Base-by-base conservation (phyloP, 2,113 vertebrate genomes). In the Rana temporaria region DNA sequence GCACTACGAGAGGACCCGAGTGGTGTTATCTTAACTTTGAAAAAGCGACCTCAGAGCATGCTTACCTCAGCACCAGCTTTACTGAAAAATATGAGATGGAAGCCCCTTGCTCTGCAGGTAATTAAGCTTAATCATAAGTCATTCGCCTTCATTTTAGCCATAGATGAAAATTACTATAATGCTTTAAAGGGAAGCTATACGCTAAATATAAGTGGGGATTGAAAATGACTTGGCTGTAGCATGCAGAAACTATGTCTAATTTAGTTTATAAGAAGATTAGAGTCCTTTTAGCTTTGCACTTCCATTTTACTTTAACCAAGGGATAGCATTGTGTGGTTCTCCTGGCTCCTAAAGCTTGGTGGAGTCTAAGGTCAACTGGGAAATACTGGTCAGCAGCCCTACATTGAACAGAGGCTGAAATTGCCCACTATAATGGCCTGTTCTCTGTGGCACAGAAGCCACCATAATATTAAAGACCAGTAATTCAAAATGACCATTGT, bases 71-170 rank as follows among this genome's bases (percentile, higher is more conserved):
- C 97, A 94, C 98, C 98, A 87, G 97, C 97, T 85, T 96, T 98
- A 95, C 96, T 99, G 92, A 99, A 99, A 96, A 99, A 99, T 96
- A 98, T 99, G 98, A 96, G 98, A 94, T 99, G 98, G 98, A 99
- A 99, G 91, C 98, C 98, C 90, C 96, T 99, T 90, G 97, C 98
- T 93, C 96, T 99, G 93, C 98, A 99, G 97, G 98, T 99, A 95
- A 96, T 90, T 90, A 94, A 95, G 93, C 91, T 93, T 93, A 92
- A 94, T 94, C 92, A 94, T 94, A 93, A 94, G 92, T 93, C 94
- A 94, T 94, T 91, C 92, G 88, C 93, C 93, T 93, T 95, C 94
- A 93, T 95, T 91, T 91, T 93, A 94, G 90, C 87, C 90, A 88
- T 85, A 92, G 90, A 91, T 90, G 9, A 62, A 89, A 92, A 20